Evolutionary conservation across 2,113 vertebrate species (phyloP).

Genomic region (Notechis scutatus): DNA sequence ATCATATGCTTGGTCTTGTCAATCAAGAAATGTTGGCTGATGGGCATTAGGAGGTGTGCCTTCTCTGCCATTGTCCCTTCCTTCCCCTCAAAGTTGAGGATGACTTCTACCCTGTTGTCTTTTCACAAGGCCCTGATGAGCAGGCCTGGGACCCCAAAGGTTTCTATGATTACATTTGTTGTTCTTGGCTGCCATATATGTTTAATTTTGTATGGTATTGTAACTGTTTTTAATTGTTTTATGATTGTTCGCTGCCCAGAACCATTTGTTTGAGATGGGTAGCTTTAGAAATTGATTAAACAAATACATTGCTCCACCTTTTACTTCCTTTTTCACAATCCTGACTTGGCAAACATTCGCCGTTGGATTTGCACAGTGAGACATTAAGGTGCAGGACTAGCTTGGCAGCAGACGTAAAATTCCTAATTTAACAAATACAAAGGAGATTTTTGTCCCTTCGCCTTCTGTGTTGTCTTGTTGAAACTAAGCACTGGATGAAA

Average conservation of each 20-base stretch:
- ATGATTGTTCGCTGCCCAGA: background rate
- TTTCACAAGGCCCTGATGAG: background rate
- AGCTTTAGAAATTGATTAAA: background rate
- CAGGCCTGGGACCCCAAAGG: background rate
- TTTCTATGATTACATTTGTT: background rate
- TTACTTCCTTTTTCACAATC: background rate
- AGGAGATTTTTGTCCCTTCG: background rate
- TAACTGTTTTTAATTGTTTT: background rate
- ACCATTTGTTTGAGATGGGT: background rate
- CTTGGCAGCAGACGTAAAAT: background rate
- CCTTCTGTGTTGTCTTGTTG: background rate
- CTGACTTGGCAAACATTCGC: background rate
- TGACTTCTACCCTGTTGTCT: background rate
- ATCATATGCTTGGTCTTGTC: background rate
- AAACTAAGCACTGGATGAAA: background rate
- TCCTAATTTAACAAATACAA: background rate
- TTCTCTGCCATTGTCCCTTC: background rate
- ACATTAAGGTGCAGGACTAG: background rate
- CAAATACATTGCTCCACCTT: background rate
- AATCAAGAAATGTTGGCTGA: background rate
- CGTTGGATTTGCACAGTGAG: background rate
- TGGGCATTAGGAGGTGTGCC: background rate
- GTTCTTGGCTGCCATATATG: background rate
- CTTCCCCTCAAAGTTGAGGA: background rate
- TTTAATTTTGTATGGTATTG: background rate